phyloP scores from a whole-genome alignment of 1,140 invertebrate genomes.

The Bombus pascuorum region DNA sequence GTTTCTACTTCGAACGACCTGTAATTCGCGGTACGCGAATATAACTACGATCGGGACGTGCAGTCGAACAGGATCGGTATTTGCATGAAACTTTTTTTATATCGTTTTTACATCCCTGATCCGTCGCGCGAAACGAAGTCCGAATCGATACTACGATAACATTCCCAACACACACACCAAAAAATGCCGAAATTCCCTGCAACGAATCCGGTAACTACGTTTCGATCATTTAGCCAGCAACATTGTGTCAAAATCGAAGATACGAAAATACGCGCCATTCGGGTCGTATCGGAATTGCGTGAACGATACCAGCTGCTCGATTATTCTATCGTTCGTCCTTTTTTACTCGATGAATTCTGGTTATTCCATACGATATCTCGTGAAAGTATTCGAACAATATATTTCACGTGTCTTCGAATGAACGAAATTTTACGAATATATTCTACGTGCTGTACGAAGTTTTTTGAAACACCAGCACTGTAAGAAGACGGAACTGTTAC shows the following conservation, averaged over 20 bases:
- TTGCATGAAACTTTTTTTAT: background rate
- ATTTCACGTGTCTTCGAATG: no score
- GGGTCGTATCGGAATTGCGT: no score
- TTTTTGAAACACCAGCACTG: no score
- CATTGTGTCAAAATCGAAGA: conserved; percentile 6
- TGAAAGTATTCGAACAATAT: no score
- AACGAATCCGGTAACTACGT: background rate
- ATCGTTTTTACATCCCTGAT: background rate
- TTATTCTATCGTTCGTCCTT: background rate
- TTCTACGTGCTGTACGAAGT: no score
- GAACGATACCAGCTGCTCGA: no score
- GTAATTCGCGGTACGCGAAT: background rate
- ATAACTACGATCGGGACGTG: background rate
- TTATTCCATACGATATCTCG: no score
- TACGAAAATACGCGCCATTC: background rate
- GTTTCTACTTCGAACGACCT: background rate
- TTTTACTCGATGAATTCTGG: no score
- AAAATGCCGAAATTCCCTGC: background rate
- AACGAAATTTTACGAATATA: no score
- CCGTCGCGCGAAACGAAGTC: background rate
- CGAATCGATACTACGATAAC: conserved; percentile 15
- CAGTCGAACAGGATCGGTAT: background rate
- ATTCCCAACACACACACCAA: background rate
- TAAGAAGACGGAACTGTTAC: no score
- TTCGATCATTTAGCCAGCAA: conserved; percentile 1